These are phyloP conservation scores for Drosophila bocki DNA, from an alignment of 1,140 invertebrate genomes.

Conservation along the genomic window DNA sequence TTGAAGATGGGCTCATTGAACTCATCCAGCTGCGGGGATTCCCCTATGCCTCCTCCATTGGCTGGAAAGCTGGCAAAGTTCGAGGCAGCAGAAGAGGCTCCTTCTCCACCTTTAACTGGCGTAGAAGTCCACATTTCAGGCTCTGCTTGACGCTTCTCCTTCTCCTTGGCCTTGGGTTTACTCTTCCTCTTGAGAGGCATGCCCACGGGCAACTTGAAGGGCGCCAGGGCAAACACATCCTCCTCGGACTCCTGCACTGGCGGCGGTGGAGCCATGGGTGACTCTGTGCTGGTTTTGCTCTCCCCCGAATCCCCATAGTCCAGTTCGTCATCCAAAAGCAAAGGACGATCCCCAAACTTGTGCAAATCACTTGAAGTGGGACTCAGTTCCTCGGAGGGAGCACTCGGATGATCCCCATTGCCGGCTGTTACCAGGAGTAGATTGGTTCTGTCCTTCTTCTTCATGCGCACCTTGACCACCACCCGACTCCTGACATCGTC, in stretches of 20 bases:
- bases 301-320: constrained; percentile 87
- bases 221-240: constrained; percentile 91
- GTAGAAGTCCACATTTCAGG: constrained; percentile 81
- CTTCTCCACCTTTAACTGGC: constrained; percentile 58
- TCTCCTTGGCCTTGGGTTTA: constrained; percentile 37
- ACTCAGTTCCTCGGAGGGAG: constrained; percentile 71
- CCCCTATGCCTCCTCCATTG: not conserved
- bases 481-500: constrained; percentile 86
- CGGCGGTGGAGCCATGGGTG: constrained; percentile 18
- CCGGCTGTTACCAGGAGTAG: constrained; percentile 46
- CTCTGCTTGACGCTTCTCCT: constrained; percentile 33
- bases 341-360: constrained; percentile 91
- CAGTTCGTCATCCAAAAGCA: constrained; percentile 92
- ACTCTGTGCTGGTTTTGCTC: constrained; percentile 73
- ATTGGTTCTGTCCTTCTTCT: constrained; percentile 75
- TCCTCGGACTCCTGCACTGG: constrained; percentile 69
- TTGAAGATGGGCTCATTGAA: constrained; percentile 84
- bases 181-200: constrained; percentile 78
- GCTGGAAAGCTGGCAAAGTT: constrained; percentile 75
- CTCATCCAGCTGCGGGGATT: constrained; percentile 66
- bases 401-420: constrained; percentile 20
- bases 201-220: constrained; percentile 87
- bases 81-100: constrained; percentile 13
- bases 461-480: constrained; percentile 83
- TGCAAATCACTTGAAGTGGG: constrained; percentile 87